These are phyloP conservation scores for Euplagia quadripunctaria DNA, from an alignment of 2,888 invertebrate species.

Conservation along the genomic window DNA sequence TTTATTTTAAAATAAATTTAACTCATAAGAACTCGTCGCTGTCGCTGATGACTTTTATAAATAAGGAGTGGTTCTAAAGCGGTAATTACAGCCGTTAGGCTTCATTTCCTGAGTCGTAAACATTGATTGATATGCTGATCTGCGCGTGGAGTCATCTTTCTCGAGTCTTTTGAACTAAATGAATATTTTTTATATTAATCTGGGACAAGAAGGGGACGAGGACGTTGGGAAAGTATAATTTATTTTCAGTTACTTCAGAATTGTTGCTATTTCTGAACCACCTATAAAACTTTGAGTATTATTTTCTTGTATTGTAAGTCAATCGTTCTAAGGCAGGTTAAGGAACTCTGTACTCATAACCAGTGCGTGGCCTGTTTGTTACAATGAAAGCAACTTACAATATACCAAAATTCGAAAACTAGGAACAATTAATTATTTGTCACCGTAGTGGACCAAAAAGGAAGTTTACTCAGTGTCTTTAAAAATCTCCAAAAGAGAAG, in stretches of 20 bases:
- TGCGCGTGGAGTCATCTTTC: not conserved
- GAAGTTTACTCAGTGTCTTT: no score
- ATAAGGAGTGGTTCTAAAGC: not conserved
- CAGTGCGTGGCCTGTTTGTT: no score
- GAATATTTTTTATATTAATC: not conserved
- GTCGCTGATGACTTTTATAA: not conserved
- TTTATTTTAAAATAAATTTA: not conserved
- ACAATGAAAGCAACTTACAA: no score
- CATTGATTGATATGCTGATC: conserved; percentile 9
- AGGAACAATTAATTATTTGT: no score
- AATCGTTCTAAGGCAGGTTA: no score
- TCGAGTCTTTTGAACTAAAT: not conserved
- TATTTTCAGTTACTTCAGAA: not conserved
- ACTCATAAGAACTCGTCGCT: not conserved
- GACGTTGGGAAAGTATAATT: not conserved
- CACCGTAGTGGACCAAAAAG: no score
- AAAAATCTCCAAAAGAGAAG: no score
- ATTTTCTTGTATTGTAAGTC: no score
- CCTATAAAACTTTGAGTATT: no score
- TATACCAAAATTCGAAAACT: no score
- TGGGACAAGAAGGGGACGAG: not conserved
- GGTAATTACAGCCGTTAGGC: not conserved
- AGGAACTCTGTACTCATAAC: no score
- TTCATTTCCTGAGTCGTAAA: conserved; percentile 1
- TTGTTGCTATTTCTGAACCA: no score